Evolutionary conservation across 2,888 invertebrate genomes (phyloP).

Genomic region (Conomelus anceps): DNA sequence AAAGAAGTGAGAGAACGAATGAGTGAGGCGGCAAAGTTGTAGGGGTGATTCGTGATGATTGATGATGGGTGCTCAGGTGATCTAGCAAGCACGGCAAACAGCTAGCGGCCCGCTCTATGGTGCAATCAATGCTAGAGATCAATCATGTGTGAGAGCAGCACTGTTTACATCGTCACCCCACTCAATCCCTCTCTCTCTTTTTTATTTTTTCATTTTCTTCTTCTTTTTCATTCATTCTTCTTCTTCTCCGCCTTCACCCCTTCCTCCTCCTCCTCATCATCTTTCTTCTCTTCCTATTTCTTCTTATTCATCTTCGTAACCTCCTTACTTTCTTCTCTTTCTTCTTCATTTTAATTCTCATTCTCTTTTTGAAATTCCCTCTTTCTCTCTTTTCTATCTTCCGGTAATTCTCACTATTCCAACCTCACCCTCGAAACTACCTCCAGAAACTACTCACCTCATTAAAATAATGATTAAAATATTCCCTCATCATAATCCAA

Average conservation of each 20-base stretch:
- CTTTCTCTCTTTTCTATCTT: no score
- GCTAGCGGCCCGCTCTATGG: background rate
- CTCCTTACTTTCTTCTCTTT: slow-evolving; percentile 9
- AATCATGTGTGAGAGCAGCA: background rate
- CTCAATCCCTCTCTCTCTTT: slow-evolving; percentile 18
- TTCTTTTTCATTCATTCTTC: slow-evolving; percentile 10
- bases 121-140: background rate
- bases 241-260: slow-evolving; percentile 14
- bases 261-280: slow-evolving; percentile 22
- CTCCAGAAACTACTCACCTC: no score
- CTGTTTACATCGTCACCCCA: background rate
- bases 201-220: slow-evolving; percentile 18
- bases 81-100: background rate
- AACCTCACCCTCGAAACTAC: background rate
- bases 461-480: no score
- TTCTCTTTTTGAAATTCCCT: background rate
- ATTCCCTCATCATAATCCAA: no score
- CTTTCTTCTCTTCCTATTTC: slow-evolving; percentile 19
- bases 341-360: background rate
- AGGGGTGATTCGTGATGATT: background rate
- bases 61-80: background rate
- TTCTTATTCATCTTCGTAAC: slow-evolving; percentile 20
- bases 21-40: background rate
- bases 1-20: no score
- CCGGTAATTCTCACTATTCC: background rate